phyloP scores from a whole-genome alignment of 2,113 vertebrate species.

The Hylia prasina region DNA sequence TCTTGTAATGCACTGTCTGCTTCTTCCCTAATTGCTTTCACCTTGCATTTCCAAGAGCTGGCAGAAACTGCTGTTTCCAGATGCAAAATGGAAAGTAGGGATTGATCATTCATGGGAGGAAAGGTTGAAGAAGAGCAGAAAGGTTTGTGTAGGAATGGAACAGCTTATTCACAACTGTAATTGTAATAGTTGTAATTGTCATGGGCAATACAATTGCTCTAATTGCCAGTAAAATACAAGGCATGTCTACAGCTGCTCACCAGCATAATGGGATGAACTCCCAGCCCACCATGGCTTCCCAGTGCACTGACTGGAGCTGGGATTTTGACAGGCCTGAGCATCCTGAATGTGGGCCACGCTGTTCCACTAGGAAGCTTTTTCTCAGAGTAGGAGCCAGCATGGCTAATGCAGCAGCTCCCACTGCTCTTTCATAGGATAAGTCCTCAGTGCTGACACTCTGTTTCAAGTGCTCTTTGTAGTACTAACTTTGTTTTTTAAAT shows the following conservation, averaged over 20 bases:
- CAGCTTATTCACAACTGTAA: neutral
- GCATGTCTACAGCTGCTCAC: neutral
- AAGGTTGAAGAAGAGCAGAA: neutral
- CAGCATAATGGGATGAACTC: neutral
- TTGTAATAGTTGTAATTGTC: neutral
- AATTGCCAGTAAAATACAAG: neutral
- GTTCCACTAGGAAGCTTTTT: neutral
- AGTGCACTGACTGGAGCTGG: neutral
- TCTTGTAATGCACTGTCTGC: neutral
- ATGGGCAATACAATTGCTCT: neutral
- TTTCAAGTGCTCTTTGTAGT: neutral
- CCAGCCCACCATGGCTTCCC: neutral
- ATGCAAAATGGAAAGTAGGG: neutral
- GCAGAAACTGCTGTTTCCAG: neutral
- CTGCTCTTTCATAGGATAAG: neutral
- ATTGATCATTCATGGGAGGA: neutral
- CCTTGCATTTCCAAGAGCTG: neutral
- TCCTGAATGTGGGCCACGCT: neutral
- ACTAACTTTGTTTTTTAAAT: neutral
- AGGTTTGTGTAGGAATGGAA: neutral
- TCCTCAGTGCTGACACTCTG: neutral
- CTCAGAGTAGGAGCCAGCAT: rapidly evolving
- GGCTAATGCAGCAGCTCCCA: neutral
- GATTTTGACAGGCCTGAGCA: neutral
- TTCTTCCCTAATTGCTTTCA: neutral